Conservation (phyloP, 2,888 invertebrate species). For the Lissocephala sabroskyi region DNA sequence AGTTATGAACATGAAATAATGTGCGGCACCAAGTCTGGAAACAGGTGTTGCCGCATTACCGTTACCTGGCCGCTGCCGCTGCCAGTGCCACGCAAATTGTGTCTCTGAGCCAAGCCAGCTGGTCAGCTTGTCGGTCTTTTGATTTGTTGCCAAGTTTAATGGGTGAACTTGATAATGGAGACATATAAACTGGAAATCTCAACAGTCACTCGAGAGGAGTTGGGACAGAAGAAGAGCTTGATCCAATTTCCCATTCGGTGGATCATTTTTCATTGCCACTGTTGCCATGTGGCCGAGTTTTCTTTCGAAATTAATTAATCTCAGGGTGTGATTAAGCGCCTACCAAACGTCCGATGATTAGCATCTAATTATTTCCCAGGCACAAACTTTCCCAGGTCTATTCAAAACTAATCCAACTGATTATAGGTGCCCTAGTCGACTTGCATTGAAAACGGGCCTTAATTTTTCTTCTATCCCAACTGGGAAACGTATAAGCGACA, state of each 20-base stretch:
- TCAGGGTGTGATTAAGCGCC: no score
- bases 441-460: slow-evolving; percentile 23
- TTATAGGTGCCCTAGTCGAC: slow-evolving; percentile 30
- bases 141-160: slow-evolving; percentile 55
- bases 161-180: slow-evolving; percentile 55
- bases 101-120: slow-evolving; percentile 19
- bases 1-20: slow-evolving; percentile 63
- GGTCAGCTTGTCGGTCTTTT: slow-evolving; percentile 10
- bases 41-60: slow-evolving; percentile 51
- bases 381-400: slow-evolving; percentile 45
- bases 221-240: no score
- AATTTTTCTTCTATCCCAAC: neutral
- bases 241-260: no score
- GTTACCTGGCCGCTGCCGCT: slow-evolving; percentile 35
- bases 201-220: no score
- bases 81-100: slow-evolving; percentile 32
- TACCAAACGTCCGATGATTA: no score
- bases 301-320: no score
- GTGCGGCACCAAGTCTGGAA: slow-evolving; percentile 39
- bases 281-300: no score
- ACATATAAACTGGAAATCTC: slow-evolving; percentile 38
- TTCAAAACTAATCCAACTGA: slow-evolving; percentile 55
- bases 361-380: no score
- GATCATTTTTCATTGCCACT: no score
- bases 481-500: slow-evolving; percentile 20